A percentile compares a stretch with the other conserved stretches of the same genome.
These are phyloP conservation scores for Syritta pipiens DNA, from an alignment of 2,888 invertebrate species.

Conservation along the genomic window DNA sequence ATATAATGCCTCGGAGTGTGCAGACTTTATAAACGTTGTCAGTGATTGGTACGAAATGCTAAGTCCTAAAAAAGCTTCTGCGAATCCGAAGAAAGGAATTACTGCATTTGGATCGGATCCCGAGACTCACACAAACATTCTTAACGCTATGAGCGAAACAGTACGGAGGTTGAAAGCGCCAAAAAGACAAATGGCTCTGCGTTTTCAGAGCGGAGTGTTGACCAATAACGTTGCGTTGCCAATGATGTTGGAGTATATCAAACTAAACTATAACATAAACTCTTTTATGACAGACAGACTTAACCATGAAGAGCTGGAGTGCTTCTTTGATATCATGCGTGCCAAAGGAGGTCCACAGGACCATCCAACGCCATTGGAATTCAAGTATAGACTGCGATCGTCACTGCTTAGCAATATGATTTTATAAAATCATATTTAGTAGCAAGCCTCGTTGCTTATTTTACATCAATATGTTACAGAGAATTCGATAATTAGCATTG, in stretches of 20 bases:
- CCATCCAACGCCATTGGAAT: slow-evolving; percentile 32
- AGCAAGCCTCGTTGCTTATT: no score
- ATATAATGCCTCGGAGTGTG: slow-evolving; percentile 38
- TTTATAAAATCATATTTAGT: no score
- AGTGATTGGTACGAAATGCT: slow-evolving; percentile 69
- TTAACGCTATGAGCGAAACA: slow-evolving; percentile 29
- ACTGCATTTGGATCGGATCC: neutral
- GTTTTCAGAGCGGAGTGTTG: slow-evolving; percentile 50
- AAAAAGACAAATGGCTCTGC: slow-evolving; percentile 32
- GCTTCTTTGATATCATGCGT: slow-evolving; percentile 15
- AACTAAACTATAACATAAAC: neutral
- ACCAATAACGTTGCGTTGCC: slow-evolving; percentile 43
- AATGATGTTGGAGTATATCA: slow-evolving; percentile 16
- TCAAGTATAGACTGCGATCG: slow-evolving; percentile 40
- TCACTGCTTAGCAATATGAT: slow-evolving; percentile 16
- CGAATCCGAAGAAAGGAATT: neutral
- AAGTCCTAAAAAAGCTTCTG: slow-evolving; percentile 39
- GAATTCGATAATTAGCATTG: no score
- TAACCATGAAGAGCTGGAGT: slow-evolving; percentile 14
- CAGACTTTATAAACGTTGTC: slow-evolving; percentile 58
- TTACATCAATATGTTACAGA: no score
- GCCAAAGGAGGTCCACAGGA: neutral
- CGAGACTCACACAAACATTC: slow-evolving; percentile 5
- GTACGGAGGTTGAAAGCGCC: slow-evolving; percentile 14
- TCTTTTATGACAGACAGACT: slow-evolving; percentile 71